Evolutionary conservation across 2,888 invertebrate species (phyloP).

Genomic region (Prosapia bicincta): DNA sequence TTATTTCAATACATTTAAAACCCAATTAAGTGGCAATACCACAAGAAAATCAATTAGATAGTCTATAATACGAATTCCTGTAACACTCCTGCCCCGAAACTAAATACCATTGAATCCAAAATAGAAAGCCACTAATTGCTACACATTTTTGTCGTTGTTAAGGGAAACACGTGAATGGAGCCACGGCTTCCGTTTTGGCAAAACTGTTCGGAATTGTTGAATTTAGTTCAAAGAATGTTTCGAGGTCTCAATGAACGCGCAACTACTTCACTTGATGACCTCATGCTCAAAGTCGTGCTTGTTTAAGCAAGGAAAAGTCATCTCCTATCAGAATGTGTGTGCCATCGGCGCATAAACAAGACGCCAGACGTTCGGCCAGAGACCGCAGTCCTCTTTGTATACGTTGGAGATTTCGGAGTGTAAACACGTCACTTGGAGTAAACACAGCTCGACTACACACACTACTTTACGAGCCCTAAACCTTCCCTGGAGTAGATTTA

Average conservation of each 20-base stretch:
- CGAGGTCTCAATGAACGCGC: not conserved
- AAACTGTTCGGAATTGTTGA: not conserved
- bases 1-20: too few relatives aligned
- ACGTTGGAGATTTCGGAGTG: not conserved
- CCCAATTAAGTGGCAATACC: too few relatives aligned
- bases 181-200: not conserved
- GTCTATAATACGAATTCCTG: too few relatives aligned
- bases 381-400: not conserved
- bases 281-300: not conserved
- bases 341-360: not conserved
- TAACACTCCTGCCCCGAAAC: not conserved
- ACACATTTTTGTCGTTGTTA: not conserved
- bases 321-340: not conserved
- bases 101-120: not conserved
- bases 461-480: not conserved
- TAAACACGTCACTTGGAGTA: not conserved
- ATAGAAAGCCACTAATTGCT: not conserved
- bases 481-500: too few relatives aligned
- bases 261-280: not conserved
- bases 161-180: not conserved
- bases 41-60: too few relatives aligned
- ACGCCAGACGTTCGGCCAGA: not conserved
- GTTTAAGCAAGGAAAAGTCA: not conserved
- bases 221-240: not conserved
- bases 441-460: not conserved